Base-by-base conservation (phyloP, 1,140 invertebrate species). In the Idris sp. region DNA sequence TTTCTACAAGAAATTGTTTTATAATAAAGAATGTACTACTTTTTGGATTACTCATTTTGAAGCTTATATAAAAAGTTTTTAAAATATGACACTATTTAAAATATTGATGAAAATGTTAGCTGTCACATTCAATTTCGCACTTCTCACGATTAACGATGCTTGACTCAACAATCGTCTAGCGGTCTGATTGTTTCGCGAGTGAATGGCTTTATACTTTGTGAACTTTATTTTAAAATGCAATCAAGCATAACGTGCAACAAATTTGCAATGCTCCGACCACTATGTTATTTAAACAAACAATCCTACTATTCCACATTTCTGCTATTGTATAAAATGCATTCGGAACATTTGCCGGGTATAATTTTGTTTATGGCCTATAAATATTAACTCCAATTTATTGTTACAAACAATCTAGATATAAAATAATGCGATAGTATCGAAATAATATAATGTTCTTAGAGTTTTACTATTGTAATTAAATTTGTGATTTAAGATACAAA, bases 91-190 rank as follows among this genome's bases (percentile, higher is more conserved):
- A 18, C 31, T 41, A 16, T n/a, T n/a, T n/a, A 46, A 15, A 61
- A 35, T 8, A 15, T 3, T 7, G 26, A 38, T 46, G 38, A 46
- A 38, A 54, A 51, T 53, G 33, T 22, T 22, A 16, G 48, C 38
- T 38, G 38, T 7, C 1, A 7, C 35, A 54, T 69, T 59, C 53
- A 64, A 46, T 62, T 74, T 74, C 59, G 41, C 61, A 54, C 73
- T 59, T 18, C 65, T 75, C 31, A 59, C 14, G 58, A 75, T 75
- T 72, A 75, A 74, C 58, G 67, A 75, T 62, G 67, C 76, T 75
- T 71, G 33, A 46, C 75, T 65, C 40, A 28, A 59, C 62, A 64
- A 48, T 75, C 28, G 46, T 33, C 35, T 8, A 43, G 15, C 33
- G 44, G 33, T 58, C 35, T 43, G 41, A 68, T 51, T 68, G 53